Base-by-base conservation (phyloP, 2,797 vertebrate genomes). In the Remorina albescens region DNA sequence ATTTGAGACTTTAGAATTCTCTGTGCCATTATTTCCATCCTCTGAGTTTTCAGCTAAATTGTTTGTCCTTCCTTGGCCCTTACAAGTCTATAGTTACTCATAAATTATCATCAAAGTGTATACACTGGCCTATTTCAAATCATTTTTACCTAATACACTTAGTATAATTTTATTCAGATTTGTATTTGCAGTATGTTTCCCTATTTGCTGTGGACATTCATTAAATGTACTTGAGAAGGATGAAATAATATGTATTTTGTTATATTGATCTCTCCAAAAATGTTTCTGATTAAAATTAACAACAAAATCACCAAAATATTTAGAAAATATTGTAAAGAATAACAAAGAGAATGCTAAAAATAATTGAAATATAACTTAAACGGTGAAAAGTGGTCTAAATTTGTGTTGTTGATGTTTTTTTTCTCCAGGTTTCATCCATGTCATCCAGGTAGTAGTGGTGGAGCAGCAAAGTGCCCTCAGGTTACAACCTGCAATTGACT, bases 1-100 rank as follows among this genome's bases (percentile, higher is more conserved):
- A 94, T 94, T 94, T 93, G 79, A 89, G 90, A 92, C 93, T 91
- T 94, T 85, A 93, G 91, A 93, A 91, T 91, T 89, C 88, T 91
- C 92, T 92, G 91, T 93, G 79, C 88, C 69, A 85, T 92, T 93
- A 91, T 93, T 89, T 92, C 80, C 72, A 88, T 91, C 84, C 81
- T 78, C 72, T 86, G 79, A 86, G 58, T 74, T 86, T 87, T 89
- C 84, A 83, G 72, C 74, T 85, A 88, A 91, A 89, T 79, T 91
- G 88, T 87, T 86, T 83, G 82, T 80, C 50, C 41, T 88, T 87
- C 81, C 81, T 54, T 81, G 77, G 76, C 53, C 66, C 67, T 69
- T 78, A 67, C 32, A 82, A 73, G 63, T 30, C 39, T 4, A 50
- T 32, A 49, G 51, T 71, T 68, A 49, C 44, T 26, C 47, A 61